Evolutionary conservation across 2,888 invertebrate genomes (phyloP), one percentile per base, ranked within the genome.

Genomic region (Maniola hyperantus): DNA sequence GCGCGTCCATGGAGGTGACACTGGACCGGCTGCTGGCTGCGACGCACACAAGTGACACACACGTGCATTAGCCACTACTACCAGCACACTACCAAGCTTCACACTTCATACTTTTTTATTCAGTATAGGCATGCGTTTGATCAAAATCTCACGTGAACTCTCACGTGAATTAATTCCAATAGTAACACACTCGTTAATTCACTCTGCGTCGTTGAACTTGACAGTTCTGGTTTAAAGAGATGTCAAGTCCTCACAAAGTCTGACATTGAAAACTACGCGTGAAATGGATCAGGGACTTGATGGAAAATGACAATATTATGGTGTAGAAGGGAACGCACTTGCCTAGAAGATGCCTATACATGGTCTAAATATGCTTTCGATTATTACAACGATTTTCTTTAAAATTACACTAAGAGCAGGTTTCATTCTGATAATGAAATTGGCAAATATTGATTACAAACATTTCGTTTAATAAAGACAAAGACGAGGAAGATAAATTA

Each of bases 1-100:
- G 93, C 78, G 94, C 93, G 87, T 96, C 96, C 94, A 95, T 94
- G 77, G 95, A 94, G 80, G 93, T 93, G 81, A 93, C 89, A 89
- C 94, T 94, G 91, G 91, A 89, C 76, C 93, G 90, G 89, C 93
- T 93, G 91, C 90, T 86, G 79, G 91, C 91, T 90, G 88, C 82
- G 83, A 84, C 84, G 83, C 86, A 88, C 85, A 89, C 79, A 87
- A 88, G 89, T 88, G 87, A 85, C 85, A 88, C 88, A 87, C 84
- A 88, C 87, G 87, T 75, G 87, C 83, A 89, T 90, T 90, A 91
- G 88, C 88, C 85, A 88, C 90, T 87, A 88, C 83, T 81, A 75
- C 70, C 73, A 76, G 74, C 76, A 76, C 79, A 80, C 82, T 76
- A 80, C 78, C 80, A 77, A 78, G 75, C 77, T 42, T 42, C 57